A percentile compares a stretch with the other conserved stretches of the same genome.
phyloP scores from a whole-genome alignment of 2,113 vertebrate genomes.

The Sorex araneus region DNA sequence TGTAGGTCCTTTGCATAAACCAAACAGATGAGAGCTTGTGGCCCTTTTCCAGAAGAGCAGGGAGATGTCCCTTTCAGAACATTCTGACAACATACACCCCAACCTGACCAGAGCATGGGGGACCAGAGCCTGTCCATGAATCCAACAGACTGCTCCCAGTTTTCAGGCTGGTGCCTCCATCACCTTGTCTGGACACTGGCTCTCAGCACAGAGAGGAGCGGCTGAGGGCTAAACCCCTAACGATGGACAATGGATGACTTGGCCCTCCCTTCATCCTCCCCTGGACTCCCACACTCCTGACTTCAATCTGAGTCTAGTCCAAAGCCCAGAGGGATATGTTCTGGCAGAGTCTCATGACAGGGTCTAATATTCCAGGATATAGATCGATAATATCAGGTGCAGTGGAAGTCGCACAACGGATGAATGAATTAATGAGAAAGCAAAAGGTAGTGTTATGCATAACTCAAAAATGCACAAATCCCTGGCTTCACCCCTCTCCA shows the following conservation, averaged over 20 bases:
- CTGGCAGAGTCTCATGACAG: neutral
- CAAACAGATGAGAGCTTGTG: neutral
- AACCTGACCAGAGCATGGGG: neutral
- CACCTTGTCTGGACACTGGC: neutral
- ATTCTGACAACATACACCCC: neutral
- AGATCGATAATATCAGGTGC: neutral
- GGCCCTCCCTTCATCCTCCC: neutral
- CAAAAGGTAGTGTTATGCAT: rapidly evolving
- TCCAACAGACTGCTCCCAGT: neutral
- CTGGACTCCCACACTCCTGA: neutral
- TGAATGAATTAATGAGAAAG: rapidly evolving
- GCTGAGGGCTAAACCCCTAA: neutral
- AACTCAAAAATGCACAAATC: neutral
- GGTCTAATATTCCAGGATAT: neutral
- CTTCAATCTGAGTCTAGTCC: neutral
- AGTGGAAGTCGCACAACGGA: neutral
- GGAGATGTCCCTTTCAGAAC: neutral
- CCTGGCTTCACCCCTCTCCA: neutral
- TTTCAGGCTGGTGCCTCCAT: neutral
- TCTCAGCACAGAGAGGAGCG: neutral
- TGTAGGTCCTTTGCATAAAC: neutral
- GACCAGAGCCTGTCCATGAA: neutral
- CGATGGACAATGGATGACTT: too few relatives aligned
- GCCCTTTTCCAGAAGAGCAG: neutral
- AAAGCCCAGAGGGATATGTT: neutral